Evolutionary conservation across 2,113 vertebrate genomes (phyloP), one percentile per base, ranked within the genome.

Genomic region (Speoplatyrhinus poulsoni): DNA sequence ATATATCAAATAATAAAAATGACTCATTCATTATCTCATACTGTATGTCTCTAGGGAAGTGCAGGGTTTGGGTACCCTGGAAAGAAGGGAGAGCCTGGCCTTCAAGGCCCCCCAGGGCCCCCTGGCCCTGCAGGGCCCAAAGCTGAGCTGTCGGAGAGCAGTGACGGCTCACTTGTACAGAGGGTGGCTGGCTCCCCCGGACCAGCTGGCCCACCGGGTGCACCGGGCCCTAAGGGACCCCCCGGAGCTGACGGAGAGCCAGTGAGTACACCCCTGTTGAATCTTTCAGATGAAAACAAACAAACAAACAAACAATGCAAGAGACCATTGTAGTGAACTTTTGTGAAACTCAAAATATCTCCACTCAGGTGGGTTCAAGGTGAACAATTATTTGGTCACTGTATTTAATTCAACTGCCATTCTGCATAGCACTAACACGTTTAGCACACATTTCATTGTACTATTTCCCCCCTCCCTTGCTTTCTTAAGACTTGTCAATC

Each of bases 11-110:
- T 52, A 52, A 52, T 52, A 10, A 15, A 12, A 52, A 52, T 52
- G 13, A 52, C 10, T 52, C 10, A 52, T 52, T 52, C 10, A 52
- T 52, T 12, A 10, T 52, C 0, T 26, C 26, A 26, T 3, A 10
- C 48, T 10, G 1, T 70, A 15, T 13, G 12, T 81, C 59, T 67
- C 7, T 73, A 98, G 96, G 95, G 93, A 79, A 93, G 63, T 0
- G 92, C 94, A 59, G 95, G 96, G 0, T 94, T 95, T 85, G 94
- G 94, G 7, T 95, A 94, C 60, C 93, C 92, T 32, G 95, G 94
- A 54, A 77, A 84, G 60, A 97, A 98, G 76, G 96, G 95, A 9
- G 96, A 98, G 0, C 88, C 88, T 0, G 96, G 96, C 0, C 60
- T 33, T 0, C 33, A 59, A 2, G 94, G 95, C 0, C 79, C 67